Evolutionary conservation across 2,113 vertebrate species (phyloP), one percentile per base, ranked within the genome.

Genomic region (Poeciliopsis retropinna): DNA sequence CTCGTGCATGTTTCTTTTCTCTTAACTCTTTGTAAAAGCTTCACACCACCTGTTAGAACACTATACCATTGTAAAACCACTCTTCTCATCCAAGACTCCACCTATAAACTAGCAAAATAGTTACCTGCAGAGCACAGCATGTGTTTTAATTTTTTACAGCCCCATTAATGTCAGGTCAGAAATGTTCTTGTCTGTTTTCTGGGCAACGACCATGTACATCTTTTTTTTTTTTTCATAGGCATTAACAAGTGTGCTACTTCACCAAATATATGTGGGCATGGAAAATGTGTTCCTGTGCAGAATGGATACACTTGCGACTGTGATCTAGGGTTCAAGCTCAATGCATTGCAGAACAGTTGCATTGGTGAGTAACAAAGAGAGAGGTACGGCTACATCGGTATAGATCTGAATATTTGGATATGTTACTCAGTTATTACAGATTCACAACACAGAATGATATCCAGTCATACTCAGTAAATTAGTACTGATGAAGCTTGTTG

Each of bases 221-320:
- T 39, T 64, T 73, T 37, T 82, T 80, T 31, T 63, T 73, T 79
- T 78, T 60, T 64, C 44, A 14, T 68, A 94, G 93, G 90, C 67
- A 72, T 89, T 34, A 91, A 95, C 91, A 90, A 85, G 80, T 95
- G 95, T 76, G 84, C 84, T 34, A 73, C 74, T 32, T 73, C 85
- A 5, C 93, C 95, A 0, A 73, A 81, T 80, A 91, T 95, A 78
- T 95, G 95, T 54, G 95, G 94, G 34, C 92, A 4, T 27, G 94
- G 95, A 64, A 89, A 64, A 76, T 95, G 95, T 70, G 65, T 94
- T 65, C 81, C 91, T 5, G 90, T 93, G 84, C 94, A 95, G 77
- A 93, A 87, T 0, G 93, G 94, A 28, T 95, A 95, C 85, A 94
- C 91, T 67, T 95, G 95, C 73, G 80, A 84, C 41, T 95, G 95